Base-by-base conservation (phyloP, 2,113 vertebrate species). In the Clupea harengus region DNA sequence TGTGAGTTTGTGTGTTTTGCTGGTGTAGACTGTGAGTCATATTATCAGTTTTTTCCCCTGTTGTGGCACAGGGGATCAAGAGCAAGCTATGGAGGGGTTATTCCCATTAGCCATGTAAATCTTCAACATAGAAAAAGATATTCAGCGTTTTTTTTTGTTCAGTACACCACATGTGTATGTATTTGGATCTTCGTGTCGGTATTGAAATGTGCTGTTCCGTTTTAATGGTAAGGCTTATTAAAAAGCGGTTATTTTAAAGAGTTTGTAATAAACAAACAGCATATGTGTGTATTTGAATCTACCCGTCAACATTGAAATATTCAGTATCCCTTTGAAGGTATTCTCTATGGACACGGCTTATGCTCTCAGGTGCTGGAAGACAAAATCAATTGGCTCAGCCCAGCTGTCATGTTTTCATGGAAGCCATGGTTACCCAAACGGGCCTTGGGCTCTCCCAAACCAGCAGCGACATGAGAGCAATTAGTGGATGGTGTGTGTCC, bases 401-500 rank as follows among this genome's bases (percentile, higher is more conserved):
- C 83, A 88, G 85, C 84, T 87, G 84, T 86, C 49, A 44, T 82
- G 82, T 85, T n/a, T 45, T 32, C 52, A 81, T 60, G 72, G 80
- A 81, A 25, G 60, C 64, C 81, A 54, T 82, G 39, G 67, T 11
- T 75, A 13, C 67, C 17, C 28, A 28, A 3, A 39, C 3, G 67
- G 28, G 67, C 67, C 28, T 11, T 32, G 0, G 11, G 28, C 67
- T 22, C 54, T 57, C 54, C 54, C 50, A 54, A 57, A 22, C 18
- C 54, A 6, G 22, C 54, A 22, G 54, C 22, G 86, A 83, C 85
- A 54, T 82, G 78, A 86, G 84, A 85, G 78, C 84, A 89, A 90
- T 89, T 85, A 90, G 82, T 85, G 80, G 81, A 54, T 88, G 78
- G 17, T 75, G 82, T 75, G 82, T 83, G 88, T 86, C 85, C 81